These are phyloP conservation scores for Albula goreensis DNA, from an alignment of 2,113 vertebrate genomes.

Conservation along the genomic window DNA sequence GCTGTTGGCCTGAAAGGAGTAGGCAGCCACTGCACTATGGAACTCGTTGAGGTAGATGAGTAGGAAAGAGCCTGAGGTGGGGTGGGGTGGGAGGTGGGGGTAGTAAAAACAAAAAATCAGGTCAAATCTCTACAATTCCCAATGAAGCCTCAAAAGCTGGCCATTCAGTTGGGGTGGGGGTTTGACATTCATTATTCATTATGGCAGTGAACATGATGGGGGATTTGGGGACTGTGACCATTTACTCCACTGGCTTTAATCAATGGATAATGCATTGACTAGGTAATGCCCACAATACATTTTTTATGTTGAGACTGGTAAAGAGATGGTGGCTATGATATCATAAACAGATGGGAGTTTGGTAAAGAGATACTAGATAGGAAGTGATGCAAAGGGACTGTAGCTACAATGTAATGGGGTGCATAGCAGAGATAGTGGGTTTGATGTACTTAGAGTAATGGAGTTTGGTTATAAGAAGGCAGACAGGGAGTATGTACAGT, in stretches of 20 bases:
- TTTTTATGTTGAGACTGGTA: not conserved
- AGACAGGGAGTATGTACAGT: not conserved
- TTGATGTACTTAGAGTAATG: too few species aligned
- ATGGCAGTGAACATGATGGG: not conserved
- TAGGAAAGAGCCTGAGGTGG: conserved; percentile 83
- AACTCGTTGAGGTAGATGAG: conserved; percentile 95
- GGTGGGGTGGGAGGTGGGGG: not conserved
- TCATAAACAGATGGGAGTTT: not conserved
- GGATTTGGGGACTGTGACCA: not conserved
- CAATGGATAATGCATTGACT: not conserved
- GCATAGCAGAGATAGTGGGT: too few species aligned
- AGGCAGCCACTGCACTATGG: conserved; percentile 85
- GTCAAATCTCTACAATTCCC: not conserved
- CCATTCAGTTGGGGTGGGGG: not conserved
- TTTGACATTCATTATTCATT: not conserved
- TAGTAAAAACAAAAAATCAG: not conserved
- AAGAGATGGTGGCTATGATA: not conserved
- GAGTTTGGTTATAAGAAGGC: not conserved
- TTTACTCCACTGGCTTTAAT: not conserved
- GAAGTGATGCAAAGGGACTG: not conserved
- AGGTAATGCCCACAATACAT: not conserved
- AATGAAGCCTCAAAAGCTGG: not conserved
- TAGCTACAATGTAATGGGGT: not conserved
- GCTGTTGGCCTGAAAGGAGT: conserved; percentile 90
- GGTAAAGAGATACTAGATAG: not conserved